Evolutionary conservation across 2,113 vertebrate species (phyloP), one percentile per base, ranked within the genome.

Genomic region (Cyprinodon variegatus): DNA sequence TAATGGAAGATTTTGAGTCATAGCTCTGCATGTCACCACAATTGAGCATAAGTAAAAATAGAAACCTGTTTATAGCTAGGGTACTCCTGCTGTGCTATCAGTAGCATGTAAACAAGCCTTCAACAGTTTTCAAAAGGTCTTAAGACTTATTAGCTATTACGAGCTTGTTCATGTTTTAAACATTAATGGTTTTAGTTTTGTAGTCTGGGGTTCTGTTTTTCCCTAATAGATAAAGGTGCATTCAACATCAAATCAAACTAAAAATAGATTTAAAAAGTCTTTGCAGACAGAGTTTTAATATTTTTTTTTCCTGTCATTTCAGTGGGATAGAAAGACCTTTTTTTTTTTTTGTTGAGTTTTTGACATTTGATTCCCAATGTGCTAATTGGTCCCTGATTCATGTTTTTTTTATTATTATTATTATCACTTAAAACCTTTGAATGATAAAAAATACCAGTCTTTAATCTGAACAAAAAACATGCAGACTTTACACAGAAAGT

Each of bases 1-100:
- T 65, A 53, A 50, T 64, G 70, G 45, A 65, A 40, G 37, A 73
- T 64, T 64, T 73, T 10, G 46, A 40, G 45, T 64, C 61, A 53
- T n/a, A 11, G 12, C 46, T 29, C 48, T 73, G 38, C 70, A 72
- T 64, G 43, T 22, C 39, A 36, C 70, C 45, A 50, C 61, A 50
- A 39, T 48, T 38, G 61, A 63, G 22, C 37, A 39, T 48, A 13
- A 72, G 61, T 63, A 68, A 68, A 75, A 6, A 68, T 61, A 39
- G 70, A 43, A 68, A 22, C 39, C 12, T 64, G 40, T 61, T 11
- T 68, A 50, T 37, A 61, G 43, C 1, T 59, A 53, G 14, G 45
- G 11, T 50, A 11, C 17, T 64, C 61, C 45, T 53, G 70, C 61
- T 64, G 61, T 39, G 62, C 72, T 43, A 66, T 59, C 40, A 37